These are phyloP conservation scores for Menidia menidia DNA, from an alignment of 2,797 vertebrate species.

Conservation along the genomic window DNA sequence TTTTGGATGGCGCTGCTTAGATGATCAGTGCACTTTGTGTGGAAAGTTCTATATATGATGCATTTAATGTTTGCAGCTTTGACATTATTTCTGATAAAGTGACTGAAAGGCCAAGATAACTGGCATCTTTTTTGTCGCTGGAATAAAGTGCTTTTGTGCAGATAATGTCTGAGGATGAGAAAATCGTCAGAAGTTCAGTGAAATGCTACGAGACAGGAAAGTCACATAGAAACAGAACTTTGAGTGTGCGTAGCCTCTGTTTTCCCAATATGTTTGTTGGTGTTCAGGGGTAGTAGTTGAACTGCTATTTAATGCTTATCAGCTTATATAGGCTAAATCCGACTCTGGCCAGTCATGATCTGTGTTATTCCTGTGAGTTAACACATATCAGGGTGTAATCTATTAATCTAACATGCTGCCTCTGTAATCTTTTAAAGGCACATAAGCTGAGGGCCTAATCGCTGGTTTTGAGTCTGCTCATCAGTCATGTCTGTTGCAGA, in stretches of 20 bases:
- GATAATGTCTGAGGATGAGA: constrained; percentile 16
- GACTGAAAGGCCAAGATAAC: constrained; percentile 34
- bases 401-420: constrained; percentile 54
- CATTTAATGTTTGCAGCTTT: background rate
- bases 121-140: constrained; percentile 38
- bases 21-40: constrained; percentile 7
- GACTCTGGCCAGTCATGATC: constrained; percentile 34
- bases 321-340: constrained; percentile 42
- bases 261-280: background rate
- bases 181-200: background rate
- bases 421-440: constrained; percentile 61
- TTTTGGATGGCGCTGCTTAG: background rate
- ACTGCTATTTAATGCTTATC: constrained; percentile 35
- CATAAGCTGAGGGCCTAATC: constrained; percentile 58
- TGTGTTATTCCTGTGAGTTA: constrained; percentile 33
- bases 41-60: constrained; percentile 1
- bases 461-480: constrained; percentile 42
- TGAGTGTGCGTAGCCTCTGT: background rate
- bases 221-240: background rate
- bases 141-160: constrained; percentile 17
- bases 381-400: constrained; percentile 45
- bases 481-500: constrained; percentile 18
- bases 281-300: constrained; percentile 2
- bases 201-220: background rate
- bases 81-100: constrained; percentile 1